Conservation (phyloP, 2,888 invertebrate species). For the Mythimna lalbum region DNA sequence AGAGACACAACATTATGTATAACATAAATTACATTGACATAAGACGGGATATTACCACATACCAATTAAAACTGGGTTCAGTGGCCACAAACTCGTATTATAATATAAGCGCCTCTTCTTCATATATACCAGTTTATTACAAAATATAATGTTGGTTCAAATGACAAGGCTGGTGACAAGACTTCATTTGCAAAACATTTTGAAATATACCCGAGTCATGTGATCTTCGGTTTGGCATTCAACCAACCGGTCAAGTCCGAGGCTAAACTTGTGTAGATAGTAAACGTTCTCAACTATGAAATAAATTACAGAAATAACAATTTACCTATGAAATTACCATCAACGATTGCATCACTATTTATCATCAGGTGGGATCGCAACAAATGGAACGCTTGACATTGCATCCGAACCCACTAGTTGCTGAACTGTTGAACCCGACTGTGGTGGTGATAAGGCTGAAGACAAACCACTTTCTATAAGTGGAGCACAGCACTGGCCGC, state of each 20-base stretch:
- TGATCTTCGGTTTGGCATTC: constrained; percentile 57
- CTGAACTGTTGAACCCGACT: too few species aligned
- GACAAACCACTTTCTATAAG: too few species aligned
- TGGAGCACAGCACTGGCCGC: too few species aligned
- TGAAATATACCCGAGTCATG: constrained; percentile 54
- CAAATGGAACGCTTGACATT: too few species aligned
- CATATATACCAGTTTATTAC: constrained; percentile 17
- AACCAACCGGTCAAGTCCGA: constrained; percentile 61
- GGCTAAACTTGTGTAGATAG: constrained; percentile 30
- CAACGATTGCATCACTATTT: too few species aligned
- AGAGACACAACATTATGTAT: too few species aligned
- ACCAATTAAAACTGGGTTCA: constrained; percentile 27
- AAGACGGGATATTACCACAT: background rate
- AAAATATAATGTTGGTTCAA: constrained; percentile 29
- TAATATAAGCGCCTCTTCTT: constrained; percentile 17
- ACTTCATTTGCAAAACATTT: constrained; percentile 53
- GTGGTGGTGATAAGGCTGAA: too few species aligned
- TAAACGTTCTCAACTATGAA: constrained; percentile 7
- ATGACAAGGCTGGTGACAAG: constrained; percentile 54
- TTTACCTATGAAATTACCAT: background rate
- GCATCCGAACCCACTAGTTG: too few species aligned
- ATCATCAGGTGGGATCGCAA: too few species aligned
- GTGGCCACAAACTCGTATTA: constrained; percentile 23
- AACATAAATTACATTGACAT: too few species aligned
- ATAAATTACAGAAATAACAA: background rate